Evolutionary conservation across 1,140 invertebrate genomes (phyloP).

Genomic region (Glossosoma conforme): DNA sequence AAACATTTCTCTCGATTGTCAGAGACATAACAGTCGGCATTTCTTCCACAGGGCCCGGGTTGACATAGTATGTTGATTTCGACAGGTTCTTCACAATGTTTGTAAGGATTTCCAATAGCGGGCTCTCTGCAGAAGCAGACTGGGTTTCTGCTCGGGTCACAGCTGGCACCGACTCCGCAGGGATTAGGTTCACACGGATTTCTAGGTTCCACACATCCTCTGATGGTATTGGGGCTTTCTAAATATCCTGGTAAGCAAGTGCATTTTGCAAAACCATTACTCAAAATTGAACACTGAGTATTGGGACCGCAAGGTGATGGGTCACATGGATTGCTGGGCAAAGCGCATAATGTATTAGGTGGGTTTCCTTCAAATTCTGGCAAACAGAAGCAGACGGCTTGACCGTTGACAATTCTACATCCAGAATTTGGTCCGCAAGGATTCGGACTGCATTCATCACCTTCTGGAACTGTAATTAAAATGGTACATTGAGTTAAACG

Average conservation of each 20-base stretch:
- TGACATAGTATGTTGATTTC: slow-evolving; percentile 60
- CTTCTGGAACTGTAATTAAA: slow-evolving; percentile 71
- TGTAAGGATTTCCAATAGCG: slow-evolving; percentile 73
- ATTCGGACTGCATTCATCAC: slow-evolving; percentile 76
- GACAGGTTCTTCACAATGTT: slow-evolving; percentile 57
- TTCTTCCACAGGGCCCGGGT: slow-evolving; percentile 72
- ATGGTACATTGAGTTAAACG: slow-evolving; percentile 8
- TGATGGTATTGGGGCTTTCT: slow-evolving; percentile 81
- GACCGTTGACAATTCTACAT: slow-evolving; percentile 65
- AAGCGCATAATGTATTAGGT: slow-evolving; percentile 58
- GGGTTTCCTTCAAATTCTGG: slow-evolving; percentile 86
- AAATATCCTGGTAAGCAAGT: slow-evolving; percentile 77
- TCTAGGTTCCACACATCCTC: slow-evolving; percentile 70
- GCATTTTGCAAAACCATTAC: slow-evolving; percentile 83
- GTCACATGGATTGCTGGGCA: slow-evolving; percentile 72
- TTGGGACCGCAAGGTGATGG: slow-evolving; percentile 85
- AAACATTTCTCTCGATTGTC: slow-evolving; percentile 74
- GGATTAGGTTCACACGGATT: slow-evolving; percentile 79
- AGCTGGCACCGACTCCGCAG: slow-evolving; percentile 72
- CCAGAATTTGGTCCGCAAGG: slow-evolving; percentile 79
- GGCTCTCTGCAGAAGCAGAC: slow-evolving; percentile 75
- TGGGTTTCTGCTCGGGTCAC: slow-evolving; percentile 70
- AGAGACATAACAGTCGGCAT: slow-evolving; percentile 75
- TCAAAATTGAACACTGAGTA: slow-evolving; percentile 73
- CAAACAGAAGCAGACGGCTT: slow-evolving; percentile 76